phyloP scores from a whole-genome alignment of 2,113 vertebrate species.

The Microtus montanus region DNA sequence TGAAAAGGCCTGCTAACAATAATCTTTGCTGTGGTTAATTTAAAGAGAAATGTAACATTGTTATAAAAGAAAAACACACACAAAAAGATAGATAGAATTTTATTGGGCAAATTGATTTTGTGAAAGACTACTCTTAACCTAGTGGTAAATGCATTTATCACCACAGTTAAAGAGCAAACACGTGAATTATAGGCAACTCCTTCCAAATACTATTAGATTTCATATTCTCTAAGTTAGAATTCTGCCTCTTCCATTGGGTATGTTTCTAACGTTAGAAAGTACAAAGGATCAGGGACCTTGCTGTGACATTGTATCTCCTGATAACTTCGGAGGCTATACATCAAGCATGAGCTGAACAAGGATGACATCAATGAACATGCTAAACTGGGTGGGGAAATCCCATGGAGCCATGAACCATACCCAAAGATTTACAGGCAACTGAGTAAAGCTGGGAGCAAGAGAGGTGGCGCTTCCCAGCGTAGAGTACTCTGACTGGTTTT shows the following conservation, averaged over 20 bases:
- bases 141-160: not conserved
- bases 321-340: not conserved
- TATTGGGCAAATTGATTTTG: slow-evolving; percentile 3
- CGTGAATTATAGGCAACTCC: not conserved
- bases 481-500: not conserved
- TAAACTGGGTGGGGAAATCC: not conserved
- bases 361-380: not conserved
- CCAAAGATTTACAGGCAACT: not conserved
- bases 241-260: not conserved
- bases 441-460: not conserved
- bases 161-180: not conserved
- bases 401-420: not conserved
- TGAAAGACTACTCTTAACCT: not conserved
- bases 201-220: not conserved
- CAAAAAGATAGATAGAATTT: not conserved
- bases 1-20: not conserved
- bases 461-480: not conserved
- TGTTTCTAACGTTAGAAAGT: not conserved
- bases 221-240: not conserved
- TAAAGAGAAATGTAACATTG: not conserved
- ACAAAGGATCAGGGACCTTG: not conserved
- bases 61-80: not conserved
- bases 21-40: not conserved
- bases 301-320: not conserved
- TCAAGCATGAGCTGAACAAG: not conserved